Evolutionary conservation across 2,797 vertebrate genomes (phyloP).

Genomic region (Huso huso): DNA sequence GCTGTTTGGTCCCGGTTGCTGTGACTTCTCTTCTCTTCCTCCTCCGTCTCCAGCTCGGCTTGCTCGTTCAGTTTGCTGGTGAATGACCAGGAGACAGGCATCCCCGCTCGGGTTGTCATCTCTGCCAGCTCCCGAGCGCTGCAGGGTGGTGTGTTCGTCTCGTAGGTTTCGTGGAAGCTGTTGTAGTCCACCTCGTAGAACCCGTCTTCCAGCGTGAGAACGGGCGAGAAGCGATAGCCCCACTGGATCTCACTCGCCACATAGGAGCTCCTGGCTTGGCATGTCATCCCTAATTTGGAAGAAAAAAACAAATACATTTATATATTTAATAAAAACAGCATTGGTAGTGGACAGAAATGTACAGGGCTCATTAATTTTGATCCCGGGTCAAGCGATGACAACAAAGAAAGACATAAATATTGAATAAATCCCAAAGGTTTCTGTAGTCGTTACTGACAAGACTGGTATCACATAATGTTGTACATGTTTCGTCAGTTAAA

Average conservation of each 20-base stretch:
- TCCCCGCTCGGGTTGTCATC: slow-evolving; percentile 63
- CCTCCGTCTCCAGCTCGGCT: slow-evolving; percentile 68
- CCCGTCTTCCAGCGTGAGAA: slow-evolving; percentile 65
- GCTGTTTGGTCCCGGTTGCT: slow-evolving; percentile 67
- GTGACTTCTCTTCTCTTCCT: slow-evolving; percentile 59
- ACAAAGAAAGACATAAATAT: too few relatives aligned
- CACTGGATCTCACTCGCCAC: slow-evolving; percentile 68
- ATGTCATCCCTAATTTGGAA: slow-evolving; percentile 57
- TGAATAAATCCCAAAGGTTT: too few relatives aligned
- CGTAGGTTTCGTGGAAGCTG: slow-evolving; percentile 69
- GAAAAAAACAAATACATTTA: not conserved
- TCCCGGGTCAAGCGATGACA: too few relatives aligned
- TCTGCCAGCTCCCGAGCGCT: slow-evolving; percentile 88
- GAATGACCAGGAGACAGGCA: slow-evolving; percentile 90
- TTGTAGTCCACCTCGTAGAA: slow-evolving; percentile 73
- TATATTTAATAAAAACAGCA: too few relatives aligned
- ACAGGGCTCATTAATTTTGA: too few relatives aligned
- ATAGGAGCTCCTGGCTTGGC: slow-evolving; percentile 68
- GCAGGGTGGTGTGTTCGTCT: slow-evolving; percentile 70
- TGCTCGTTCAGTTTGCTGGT: slow-evolving; percentile 90
- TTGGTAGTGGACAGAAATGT: too few relatives aligned
- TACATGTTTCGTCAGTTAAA: too few relatives aligned
- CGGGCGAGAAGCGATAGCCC: slow-evolving; percentile 68
- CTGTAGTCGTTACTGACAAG: too few relatives aligned
- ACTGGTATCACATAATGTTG: too few relatives aligned